Percentiles rank a stretch among this genome's conserved stretches.
Evolutionary conservation across 2,113 vertebrate species (phyloP).

Genomic region (Candoia aspera): DNA sequence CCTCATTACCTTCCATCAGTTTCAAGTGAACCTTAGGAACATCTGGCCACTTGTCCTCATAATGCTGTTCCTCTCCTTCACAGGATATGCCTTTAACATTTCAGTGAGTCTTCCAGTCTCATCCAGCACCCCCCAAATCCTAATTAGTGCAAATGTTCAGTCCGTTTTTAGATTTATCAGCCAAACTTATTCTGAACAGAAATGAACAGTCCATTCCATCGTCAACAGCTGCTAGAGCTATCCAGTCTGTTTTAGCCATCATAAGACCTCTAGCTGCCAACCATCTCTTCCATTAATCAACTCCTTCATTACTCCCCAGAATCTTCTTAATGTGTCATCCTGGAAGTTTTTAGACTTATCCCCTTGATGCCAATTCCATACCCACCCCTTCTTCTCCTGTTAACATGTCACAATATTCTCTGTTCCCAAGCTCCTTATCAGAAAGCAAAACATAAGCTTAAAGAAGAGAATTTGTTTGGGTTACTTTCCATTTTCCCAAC

Average conservation of each 20-base stretch:
- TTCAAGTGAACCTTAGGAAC: too few relatives aligned
- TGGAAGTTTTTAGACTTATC: not conserved
- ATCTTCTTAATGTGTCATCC: not conserved
- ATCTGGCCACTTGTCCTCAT: too few relatives aligned
- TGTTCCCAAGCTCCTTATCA: not conserved
- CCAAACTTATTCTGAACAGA: not conserved
- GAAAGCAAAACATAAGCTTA: not conserved
- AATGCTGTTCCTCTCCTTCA: too few relatives aligned
- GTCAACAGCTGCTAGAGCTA: not conserved
- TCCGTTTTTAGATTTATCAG: too few relatives aligned
- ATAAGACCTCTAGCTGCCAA: not conserved
- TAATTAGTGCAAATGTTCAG: too few relatives aligned
- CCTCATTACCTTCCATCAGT: too few relatives aligned
- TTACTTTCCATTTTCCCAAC: not conserved
- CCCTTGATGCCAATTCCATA: not conserved
- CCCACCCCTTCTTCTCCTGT: not conserved
- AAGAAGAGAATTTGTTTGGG: not conserved
- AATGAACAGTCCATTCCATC: not conserved
- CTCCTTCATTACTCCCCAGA: not conserved
- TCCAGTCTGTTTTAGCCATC: not conserved
- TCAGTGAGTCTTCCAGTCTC: too few relatives aligned
- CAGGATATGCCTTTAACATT: too few relatives aligned
- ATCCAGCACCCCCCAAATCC: too few relatives aligned
- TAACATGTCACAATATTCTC: not conserved
- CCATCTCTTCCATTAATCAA: not conserved